Evolutionary conservation across 2,888 invertebrate species (phyloP).

Genomic region (Metopia argyrocephala): DNA sequence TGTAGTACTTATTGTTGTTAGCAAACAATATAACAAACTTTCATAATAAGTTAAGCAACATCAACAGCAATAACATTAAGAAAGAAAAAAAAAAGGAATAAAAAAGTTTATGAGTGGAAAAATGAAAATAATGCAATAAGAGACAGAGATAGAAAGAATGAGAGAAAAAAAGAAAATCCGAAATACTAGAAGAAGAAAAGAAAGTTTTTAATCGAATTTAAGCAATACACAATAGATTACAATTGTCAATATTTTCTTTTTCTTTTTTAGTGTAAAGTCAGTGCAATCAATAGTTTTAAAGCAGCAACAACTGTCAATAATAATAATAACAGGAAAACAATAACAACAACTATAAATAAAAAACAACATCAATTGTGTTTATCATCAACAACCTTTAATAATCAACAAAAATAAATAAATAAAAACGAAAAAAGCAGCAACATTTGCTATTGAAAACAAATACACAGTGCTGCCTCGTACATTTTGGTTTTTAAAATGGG

Average conservation of each 20-base stretch:
- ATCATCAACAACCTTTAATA: conserved; percentile 60
- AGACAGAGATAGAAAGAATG: neutral
- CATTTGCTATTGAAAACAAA: too few relatives aligned
- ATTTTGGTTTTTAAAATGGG: neutral
- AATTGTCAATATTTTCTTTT: conserved; percentile 34
- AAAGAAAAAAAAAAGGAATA: conserved; percentile 24
- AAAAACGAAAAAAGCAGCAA: neutral
- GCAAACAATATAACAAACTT: conserved; percentile 62
- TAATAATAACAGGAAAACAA: neutral
- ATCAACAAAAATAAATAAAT: conserved; percentile 47
- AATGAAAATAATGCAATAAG: neutral
- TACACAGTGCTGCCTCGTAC: too few relatives aligned
- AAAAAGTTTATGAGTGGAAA: neutral
- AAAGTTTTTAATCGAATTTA: conserved; percentile 66
- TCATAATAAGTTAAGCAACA: conserved; percentile 56
- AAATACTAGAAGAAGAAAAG: conserved; percentile 24
- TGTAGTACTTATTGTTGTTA: conserved; percentile 26
- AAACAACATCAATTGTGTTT: conserved; percentile 58
- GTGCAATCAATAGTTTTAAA: conserved; percentile 2
- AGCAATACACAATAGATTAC: conserved; percentile 56
- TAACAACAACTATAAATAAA: conserved; percentile 39
- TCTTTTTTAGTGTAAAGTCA: conserved; percentile 10
- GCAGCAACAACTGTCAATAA: conserved; percentile 14
- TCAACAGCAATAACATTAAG: conserved; percentile 25
- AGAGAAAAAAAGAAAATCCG: neutral